These are phyloP conservation scores for Uria aalge DNA, from an alignment of 2,113 vertebrate genomes.

Conservation along the genomic window DNA sequence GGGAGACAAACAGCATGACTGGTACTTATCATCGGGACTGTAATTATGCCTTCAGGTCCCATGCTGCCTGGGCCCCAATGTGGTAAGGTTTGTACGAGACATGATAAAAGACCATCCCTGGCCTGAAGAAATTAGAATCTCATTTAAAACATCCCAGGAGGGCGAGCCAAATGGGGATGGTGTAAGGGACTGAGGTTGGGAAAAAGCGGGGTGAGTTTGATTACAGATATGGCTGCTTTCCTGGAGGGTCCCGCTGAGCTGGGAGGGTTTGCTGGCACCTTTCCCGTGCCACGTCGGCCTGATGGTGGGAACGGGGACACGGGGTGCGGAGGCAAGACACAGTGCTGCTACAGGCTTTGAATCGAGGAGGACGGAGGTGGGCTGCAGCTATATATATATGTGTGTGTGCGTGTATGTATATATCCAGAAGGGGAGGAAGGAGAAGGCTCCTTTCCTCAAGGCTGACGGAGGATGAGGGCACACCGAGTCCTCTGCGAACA, in stretches of 20 bases:
- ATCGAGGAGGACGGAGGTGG: background rate
- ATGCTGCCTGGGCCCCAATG: background rate
- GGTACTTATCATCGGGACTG: background rate
- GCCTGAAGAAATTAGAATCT: constrained; percentile 36
- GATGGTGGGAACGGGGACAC: background rate
- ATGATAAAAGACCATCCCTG: background rate
- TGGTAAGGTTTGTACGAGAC: background rate
- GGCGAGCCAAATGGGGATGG: background rate
- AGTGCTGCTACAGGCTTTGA: background rate
- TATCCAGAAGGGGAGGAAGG: background rate
- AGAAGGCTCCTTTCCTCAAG: background rate
- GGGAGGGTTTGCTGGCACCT: background rate
- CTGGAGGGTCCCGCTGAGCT: background rate
- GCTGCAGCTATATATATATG: background rate
- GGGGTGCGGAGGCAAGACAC: background rate
- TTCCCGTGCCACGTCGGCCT: rapidly evolving
- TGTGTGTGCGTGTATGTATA: rapidly evolving
- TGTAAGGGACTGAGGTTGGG: background rate
- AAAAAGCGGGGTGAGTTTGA: background rate
- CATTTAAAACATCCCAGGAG: constrained; percentile 24
- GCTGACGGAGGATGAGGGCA: background rate
- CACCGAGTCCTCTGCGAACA: background rate
- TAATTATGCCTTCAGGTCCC: constrained; percentile 44
- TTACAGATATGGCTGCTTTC: background rate
- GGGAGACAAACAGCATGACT: background rate